These are phyloP conservation scores for Neoniphon sammara DNA, from an alignment of 2,797 vertebrate species.

Conservation along the genomic window DNA sequence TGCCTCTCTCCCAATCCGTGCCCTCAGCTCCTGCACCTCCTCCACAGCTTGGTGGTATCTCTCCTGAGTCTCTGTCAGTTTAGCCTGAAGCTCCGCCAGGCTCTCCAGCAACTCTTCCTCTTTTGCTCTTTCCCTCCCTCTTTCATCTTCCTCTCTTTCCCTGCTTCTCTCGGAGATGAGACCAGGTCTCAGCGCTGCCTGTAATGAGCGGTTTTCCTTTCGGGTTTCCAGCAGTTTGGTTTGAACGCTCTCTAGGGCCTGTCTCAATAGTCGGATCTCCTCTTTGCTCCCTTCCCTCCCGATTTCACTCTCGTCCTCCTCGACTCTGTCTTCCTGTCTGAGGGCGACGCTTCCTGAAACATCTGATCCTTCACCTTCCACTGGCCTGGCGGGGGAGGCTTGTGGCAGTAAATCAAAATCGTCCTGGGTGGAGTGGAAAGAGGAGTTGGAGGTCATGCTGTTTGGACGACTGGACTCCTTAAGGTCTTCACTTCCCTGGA, in stretches of 20 bases:
- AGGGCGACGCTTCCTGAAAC: slow-evolving; percentile 46
- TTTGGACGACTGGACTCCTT: slow-evolving; percentile 80
- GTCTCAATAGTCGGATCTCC: slow-evolving; percentile 83
- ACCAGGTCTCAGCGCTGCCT: slow-evolving; percentile 81
- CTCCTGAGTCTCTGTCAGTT: slow-evolving; percentile 87
- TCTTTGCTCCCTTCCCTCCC: slow-evolving; percentile 63
- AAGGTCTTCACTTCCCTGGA: slow-evolving; percentile 74
- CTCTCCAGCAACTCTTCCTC: slow-evolving; percentile 85
- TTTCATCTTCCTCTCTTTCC: slow-evolving; percentile 73
- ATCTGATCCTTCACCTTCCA: slow-evolving; percentile 62
- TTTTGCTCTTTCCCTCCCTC: slow-evolving; percentile 74
- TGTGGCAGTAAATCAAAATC: slow-evolving; percentile 79
- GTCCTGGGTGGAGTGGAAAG: slow-evolving; percentile 85
- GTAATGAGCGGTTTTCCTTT: slow-evolving; percentile 83
- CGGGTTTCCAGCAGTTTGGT: slow-evolving; percentile 85
- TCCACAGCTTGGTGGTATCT: slow-evolving; percentile 85
- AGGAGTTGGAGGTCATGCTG: slow-evolving; percentile 84
- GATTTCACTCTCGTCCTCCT: slow-evolving; percentile 51
- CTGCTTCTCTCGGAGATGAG: slow-evolving; percentile 56
- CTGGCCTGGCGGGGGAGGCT: slow-evolving; percentile 23
- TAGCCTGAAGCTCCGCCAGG: slow-evolving; percentile 86
- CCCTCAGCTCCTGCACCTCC: slow-evolving; percentile 85
- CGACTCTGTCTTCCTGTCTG: slow-evolving; percentile 23
- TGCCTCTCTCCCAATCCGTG: slow-evolving; percentile 66
- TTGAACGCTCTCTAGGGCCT: slow-evolving; percentile 85